phyloP scores from a whole-genome alignment of 1,140 invertebrate genomes.

The Agrilus planipennis region DNA sequence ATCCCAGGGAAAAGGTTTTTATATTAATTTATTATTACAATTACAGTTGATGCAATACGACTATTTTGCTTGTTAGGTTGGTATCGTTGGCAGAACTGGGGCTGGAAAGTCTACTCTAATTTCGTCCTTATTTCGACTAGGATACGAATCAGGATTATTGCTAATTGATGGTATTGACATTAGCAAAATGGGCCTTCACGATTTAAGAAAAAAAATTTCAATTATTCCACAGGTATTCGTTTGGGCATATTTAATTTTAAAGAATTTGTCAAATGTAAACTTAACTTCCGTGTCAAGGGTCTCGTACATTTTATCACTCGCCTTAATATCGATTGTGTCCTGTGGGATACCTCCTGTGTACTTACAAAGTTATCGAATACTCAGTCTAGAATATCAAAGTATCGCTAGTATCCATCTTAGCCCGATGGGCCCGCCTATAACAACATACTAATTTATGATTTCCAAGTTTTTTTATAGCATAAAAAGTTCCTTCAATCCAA shows the following conservation, averaged over 20 bases:
- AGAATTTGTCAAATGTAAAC: background rate
- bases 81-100: constrained; percentile 60
- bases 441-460: too few relatives aligned
- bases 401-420: too few relatives aligned
- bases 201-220: constrained; percentile 56
- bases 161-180: constrained; percentile 57
- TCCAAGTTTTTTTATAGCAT: too few relatives aligned
- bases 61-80: constrained; percentile 19
- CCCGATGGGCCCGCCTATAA: too few relatives aligned
- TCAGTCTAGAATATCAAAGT: too few relatives aligned
- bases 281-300: too few relatives aligned
- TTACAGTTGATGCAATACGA: constrained; percentile 31
- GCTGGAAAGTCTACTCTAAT: constrained; percentile 74
- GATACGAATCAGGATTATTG: constrained; percentile 49
- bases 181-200: constrained; percentile 46
- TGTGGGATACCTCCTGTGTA: too few relatives aligned
- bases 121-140: constrained; percentile 54
- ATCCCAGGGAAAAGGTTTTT: constrained; percentile 40
- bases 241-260: constrained; percentile 1
- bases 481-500: too few relatives aligned
- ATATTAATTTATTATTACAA: background rate
- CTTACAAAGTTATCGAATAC: too few relatives aligned
- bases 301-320: too few relatives aligned
- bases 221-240: constrained; percentile 67
- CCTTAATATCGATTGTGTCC: too few relatives aligned